Percentiles rank a stretch among this genome's conserved stretches.
phyloP scores from a whole-genome alignment of 2,888 invertebrate species.

The Schrankia costaestrigalis region DNA sequence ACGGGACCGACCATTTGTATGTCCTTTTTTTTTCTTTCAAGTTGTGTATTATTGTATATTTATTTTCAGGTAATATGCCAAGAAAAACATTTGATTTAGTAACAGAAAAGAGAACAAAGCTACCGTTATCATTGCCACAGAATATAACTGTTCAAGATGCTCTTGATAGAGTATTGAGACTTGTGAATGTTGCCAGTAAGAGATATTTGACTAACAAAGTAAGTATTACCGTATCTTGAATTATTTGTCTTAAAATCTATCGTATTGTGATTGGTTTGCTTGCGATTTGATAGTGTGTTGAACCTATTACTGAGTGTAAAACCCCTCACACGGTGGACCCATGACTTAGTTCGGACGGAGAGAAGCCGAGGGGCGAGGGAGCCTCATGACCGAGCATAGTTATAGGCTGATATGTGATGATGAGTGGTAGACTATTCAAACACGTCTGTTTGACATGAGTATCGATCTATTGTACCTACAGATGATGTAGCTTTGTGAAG shows the following conservation, averaged over 20 bases:
- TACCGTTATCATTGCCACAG: conserved; percentile 78
- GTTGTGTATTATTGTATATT: conserved; percentile 5
- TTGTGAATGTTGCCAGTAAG: conserved; percentile 97
- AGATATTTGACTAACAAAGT: conserved; percentile 96
- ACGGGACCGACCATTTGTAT: not conserved
- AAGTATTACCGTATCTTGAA: conserved; percentile 8
- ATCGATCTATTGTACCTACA: too few species aligned
- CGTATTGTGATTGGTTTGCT: not conserved
- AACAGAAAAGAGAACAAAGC: conserved; percentile 67
- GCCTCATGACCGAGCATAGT: too few species aligned
- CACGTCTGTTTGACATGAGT: too few species aligned
- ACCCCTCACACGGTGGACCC: too few species aligned
- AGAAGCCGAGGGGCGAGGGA: too few species aligned
- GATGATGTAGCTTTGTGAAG: too few species aligned
- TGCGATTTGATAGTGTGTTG: too few species aligned
- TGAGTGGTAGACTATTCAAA: too few species aligned
- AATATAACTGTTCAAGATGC: conserved; percentile 83
- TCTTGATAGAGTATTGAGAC: conserved; percentile 88
- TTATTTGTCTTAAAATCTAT: not conserved
- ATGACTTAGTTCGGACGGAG: too few species aligned
- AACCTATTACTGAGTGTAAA: too few species aligned
- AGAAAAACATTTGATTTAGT: conserved; percentile 83
- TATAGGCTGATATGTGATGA: too few species aligned
- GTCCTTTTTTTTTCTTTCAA: not conserved
- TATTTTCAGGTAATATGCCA: conserved; percentile 69